Evolutionary conservation across 2,797 vertebrate genomes (phyloP).

Genomic region (Rhyacichthys aspro): DNA sequence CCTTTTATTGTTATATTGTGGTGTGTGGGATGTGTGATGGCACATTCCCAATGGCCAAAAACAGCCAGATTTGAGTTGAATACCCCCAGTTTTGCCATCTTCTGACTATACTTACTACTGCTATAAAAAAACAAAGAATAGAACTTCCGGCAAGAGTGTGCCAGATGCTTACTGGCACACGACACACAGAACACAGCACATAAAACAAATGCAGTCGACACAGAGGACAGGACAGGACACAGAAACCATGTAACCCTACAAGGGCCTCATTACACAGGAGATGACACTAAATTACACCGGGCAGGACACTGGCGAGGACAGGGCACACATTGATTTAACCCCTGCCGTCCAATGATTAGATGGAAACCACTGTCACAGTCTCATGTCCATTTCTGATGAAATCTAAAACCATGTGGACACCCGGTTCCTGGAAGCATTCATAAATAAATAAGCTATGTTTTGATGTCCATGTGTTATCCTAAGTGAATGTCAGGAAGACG

Average conservation of each 20-base stretch:
- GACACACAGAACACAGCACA: slow-evolving; percentile 29
- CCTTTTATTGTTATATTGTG: neutral
- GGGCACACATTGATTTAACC: slow-evolving; percentile 62
- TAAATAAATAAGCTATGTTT: slow-evolving; percentile 82
- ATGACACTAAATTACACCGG: slow-evolving; percentile 59
- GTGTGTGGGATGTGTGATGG: neutral
- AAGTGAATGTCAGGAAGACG: slow-evolving; percentile 76
- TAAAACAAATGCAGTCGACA: slow-evolving; percentile 49
- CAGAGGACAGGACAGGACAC: slow-evolving; percentile 41
- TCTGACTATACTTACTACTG: neutral
- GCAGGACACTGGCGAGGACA: slow-evolving; percentile 43
- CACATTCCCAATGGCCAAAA: neutral
- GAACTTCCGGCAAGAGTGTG: slow-evolving; percentile 2
- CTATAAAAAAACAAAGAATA: slow-evolving; percentile 1
- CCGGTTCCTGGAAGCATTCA: slow-evolving; percentile 77
- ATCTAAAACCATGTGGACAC: slow-evolving; percentile 63
- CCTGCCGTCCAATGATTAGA: slow-evolving; percentile 33
- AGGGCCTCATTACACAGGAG: slow-evolving; percentile 62
- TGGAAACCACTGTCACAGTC: slow-evolving; percentile 61
- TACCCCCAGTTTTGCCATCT: neutral
- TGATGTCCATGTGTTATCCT: slow-evolving; percentile 72
- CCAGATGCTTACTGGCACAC: slow-evolving; percentile 18
- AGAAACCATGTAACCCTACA: slow-evolving; percentile 40
- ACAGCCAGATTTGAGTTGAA: too few relatives aligned
- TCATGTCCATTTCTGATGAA: slow-evolving; percentile 68